A percentile compares a stretch with the other conserved stretches of the same genome.
phyloP scores from a whole-genome alignment of 2,113 vertebrate genomes.

The Forbesichthys agassizii region DNA sequence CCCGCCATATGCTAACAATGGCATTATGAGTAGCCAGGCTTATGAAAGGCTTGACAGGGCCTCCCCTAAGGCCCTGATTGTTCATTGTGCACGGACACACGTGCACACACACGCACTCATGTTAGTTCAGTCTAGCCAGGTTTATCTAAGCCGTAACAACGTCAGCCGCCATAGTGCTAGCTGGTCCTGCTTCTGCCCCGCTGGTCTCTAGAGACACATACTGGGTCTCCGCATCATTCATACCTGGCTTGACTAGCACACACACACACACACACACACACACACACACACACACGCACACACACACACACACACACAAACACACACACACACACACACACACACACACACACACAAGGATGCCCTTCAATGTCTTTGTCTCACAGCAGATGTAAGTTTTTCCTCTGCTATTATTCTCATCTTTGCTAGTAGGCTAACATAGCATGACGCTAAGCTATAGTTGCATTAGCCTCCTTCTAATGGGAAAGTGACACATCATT shows the following conservation, averaged over 20 bases:
- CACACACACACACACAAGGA: neutral
- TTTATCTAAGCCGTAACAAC: too few relatives aligned
- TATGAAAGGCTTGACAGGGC: constrained; percentile 2
- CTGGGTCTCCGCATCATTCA: constrained; percentile 55
- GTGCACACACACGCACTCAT: neutral
- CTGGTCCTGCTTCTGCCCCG: too few relatives aligned
- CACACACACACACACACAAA: neutral
- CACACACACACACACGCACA: neutral
- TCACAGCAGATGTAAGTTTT: constrained; percentile 2
- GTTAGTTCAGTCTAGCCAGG: too few relatives aligned
- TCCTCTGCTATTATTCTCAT: too few relatives aligned
- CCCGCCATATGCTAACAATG: constrained; percentile 69
- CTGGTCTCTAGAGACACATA: too few relatives aligned
- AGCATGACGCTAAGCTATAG: constrained; percentile 31
- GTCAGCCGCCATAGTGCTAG: too few relatives aligned
- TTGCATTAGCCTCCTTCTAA: constrained; percentile 3
- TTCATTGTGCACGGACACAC: neutral
- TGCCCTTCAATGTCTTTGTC: constrained; percentile 13
- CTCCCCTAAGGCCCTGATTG: neutral
- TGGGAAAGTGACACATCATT: constrained; percentile 3
- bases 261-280: neutral
- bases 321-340: neutral
- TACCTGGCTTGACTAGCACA: neutral
- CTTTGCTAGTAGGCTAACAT: neutral
- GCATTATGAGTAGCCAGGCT: constrained; percentile 43